These are phyloP conservation scores for Dissostichus mawsoni DNA, from an alignment of 2,113 vertebrate species.

Conservation along the genomic window DNA sequence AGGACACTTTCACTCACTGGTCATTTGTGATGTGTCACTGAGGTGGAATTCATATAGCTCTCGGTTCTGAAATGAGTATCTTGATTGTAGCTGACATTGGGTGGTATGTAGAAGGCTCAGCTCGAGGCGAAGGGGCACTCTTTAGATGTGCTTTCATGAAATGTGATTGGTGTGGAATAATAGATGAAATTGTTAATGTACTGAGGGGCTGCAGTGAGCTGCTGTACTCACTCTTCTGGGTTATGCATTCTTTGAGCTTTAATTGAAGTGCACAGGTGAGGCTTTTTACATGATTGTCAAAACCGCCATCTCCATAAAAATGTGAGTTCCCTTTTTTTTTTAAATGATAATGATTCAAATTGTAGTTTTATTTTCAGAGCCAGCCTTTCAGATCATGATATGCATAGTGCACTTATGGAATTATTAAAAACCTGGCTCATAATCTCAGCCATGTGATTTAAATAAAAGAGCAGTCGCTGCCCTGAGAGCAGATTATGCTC, in stretches of 20 bases:
- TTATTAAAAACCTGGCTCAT: constrained; percentile 66
- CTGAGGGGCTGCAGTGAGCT: constrained; percentile 3
- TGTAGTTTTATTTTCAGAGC: constrained; percentile 30
- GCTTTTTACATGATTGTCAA: constrained; percentile 41
- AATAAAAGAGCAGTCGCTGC: constrained; percentile 68
- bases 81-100: constrained; percentile 66
- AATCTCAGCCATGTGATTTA: constrained; percentile 65
- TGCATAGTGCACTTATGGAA: constrained; percentile 46
- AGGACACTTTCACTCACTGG: constrained; percentile 56
- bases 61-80: constrained; percentile 56
- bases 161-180: constrained; percentile 42
- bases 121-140: constrained; percentile 40
- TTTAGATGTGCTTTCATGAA: constrained; percentile 57
- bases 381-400: constrained; percentile 33
- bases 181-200: constrained; percentile 43
- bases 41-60: constrained; percentile 60
- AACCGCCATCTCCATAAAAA: constrained; percentile 26
- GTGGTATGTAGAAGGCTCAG: constrained; percentile 38
- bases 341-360: constrained; percentile 50
- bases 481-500: constrained; percentile 61
- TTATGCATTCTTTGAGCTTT: background rate
- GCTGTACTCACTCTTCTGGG: background rate
- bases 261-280: constrained; percentile 4
- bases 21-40: constrained; percentile 58
- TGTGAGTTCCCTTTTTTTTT: constrained; percentile 29